Evolutionary conservation across 2,797 vertebrate species (phyloP).

Genomic region (Glossophaga mutica): DNA sequence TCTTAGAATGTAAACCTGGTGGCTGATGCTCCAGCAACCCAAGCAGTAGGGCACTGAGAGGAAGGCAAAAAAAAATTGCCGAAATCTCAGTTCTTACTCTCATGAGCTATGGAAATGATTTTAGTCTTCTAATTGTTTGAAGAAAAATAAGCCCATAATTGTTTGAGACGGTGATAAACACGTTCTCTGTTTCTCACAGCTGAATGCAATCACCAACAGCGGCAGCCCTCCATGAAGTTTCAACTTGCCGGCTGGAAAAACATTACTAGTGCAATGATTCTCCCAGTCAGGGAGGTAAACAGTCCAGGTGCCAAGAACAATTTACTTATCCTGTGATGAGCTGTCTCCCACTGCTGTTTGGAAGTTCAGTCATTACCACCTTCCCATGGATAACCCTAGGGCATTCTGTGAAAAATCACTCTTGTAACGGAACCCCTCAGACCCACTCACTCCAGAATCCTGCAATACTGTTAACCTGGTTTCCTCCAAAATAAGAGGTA

Average conservation of each 20-base stretch:
- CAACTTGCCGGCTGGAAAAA: constrained; percentile 45
- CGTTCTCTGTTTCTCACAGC: constrained; percentile 14
- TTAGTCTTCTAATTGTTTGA: constrained; percentile 38
- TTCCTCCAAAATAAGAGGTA: constrained; percentile 13
- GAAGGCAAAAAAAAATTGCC: neutral
- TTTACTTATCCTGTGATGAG: constrained; percentile 48
- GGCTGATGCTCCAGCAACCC: neutral
- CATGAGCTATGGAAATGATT: neutral
- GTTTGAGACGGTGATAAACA: constrained; percentile 35
- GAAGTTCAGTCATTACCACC: constrained; percentile 28
- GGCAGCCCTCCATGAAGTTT: neutral
- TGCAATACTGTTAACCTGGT: neutral
- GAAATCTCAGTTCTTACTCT: neutral
- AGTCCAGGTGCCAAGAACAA: constrained; percentile 66
- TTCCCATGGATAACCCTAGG: constrained; percentile 34
- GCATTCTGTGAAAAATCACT: constrained; percentile 46
- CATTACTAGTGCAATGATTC: constrained; percentile 19
- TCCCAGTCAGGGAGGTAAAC: constrained; percentile 63
- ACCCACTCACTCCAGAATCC: neutral
- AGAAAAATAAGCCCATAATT: constrained; percentile 40
- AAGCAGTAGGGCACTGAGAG: neutral
- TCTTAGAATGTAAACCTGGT: neutral
- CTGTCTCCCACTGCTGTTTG: constrained; percentile 48
- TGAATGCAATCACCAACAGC: constrained; percentile 24
- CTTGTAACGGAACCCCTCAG: neutral